phyloP scores from a whole-genome alignment of 35 echinoderm and acorn worm species.

The Holothuria glaberrima region DNA sequence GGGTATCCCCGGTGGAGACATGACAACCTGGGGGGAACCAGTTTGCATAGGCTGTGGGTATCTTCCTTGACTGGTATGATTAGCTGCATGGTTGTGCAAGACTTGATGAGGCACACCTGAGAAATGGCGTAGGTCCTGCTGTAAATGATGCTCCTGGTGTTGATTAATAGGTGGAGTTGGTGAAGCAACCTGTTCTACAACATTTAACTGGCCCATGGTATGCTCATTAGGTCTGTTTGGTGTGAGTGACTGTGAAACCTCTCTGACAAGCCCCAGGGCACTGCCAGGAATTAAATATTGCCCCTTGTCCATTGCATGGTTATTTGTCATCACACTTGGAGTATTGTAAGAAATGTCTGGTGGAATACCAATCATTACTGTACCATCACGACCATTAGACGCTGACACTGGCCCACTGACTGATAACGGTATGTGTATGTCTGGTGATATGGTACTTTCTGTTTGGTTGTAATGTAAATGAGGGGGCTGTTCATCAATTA shows the following conservation, averaged over 20 bases:
- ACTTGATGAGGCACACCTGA: slow-evolving; percentile 10
- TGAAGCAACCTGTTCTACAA: neutral
- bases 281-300: neutral
- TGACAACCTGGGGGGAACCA: neutral
- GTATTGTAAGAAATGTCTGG: slow-evolving; percentile 22
- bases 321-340: neutral
- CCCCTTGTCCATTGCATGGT: neutral
- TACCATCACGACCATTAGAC: neutral
- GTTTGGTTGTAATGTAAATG: slow-evolving; percentile 16
- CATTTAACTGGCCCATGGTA: neutral
- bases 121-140: slow-evolving; percentile 15
- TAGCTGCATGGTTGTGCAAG: slow-evolving; percentile 15
- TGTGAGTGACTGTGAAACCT: neutral
- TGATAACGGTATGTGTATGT: neutral
- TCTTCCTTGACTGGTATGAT: neutral
- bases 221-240: slow-evolving; percentile 9
- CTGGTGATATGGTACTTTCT: neutral
- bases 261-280: slow-evolving; percentile 10
- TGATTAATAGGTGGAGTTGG: slow-evolving; percentile 15
- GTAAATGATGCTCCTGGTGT: slow-evolving; percentile 13
- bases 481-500: slow-evolving; percentile 36
- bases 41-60: neutral
- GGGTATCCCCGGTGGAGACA: neutral
- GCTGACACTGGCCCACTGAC: neutral
- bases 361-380: neutral